Evolutionary conservation across 2,113 vertebrate species (phyloP).

Genomic region (Rynchops niger): DNA sequence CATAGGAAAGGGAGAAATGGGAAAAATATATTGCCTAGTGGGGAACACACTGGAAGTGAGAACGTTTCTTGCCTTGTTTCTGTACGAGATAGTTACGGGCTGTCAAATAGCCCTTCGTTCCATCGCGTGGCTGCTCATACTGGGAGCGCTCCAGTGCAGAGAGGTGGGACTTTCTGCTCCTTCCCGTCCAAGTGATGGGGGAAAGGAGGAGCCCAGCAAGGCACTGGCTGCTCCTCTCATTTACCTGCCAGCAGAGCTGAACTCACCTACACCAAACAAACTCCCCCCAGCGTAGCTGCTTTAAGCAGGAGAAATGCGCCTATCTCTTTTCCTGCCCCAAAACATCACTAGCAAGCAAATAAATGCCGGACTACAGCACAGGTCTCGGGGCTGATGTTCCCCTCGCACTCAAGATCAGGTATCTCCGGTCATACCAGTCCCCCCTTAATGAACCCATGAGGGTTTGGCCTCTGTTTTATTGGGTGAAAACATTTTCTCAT

Average conservation of each 20-base stretch:
- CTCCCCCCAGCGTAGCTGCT: background rate
- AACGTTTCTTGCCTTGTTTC: background rate
- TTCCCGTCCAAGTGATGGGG: background rate
- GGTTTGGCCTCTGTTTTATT: background rate
- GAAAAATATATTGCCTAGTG: background rate
- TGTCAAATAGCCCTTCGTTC: background rate
- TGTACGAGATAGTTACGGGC: background rate
- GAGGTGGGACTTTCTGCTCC: background rate
- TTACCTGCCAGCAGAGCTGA: background rate
- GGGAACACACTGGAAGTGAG: background rate
- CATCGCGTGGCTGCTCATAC: background rate
- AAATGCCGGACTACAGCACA: background rate
- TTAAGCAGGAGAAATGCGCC: background rate
- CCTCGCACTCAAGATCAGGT: background rate
- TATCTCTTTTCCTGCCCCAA: background rate
- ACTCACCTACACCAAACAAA: background rate
- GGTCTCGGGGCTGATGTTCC: accelerated
- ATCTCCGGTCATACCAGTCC: background rate
- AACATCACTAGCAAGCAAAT: background rate
- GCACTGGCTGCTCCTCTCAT: background rate
- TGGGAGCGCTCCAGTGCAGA: background rate
- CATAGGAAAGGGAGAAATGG: background rate
- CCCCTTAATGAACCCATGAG: background rate
- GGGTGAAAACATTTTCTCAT: slow-evolving; percentile 33
- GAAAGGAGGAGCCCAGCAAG: background rate